Conservation (phyloP, 2,888 invertebrate genomes). For the Diplolepis rosae region DNA sequence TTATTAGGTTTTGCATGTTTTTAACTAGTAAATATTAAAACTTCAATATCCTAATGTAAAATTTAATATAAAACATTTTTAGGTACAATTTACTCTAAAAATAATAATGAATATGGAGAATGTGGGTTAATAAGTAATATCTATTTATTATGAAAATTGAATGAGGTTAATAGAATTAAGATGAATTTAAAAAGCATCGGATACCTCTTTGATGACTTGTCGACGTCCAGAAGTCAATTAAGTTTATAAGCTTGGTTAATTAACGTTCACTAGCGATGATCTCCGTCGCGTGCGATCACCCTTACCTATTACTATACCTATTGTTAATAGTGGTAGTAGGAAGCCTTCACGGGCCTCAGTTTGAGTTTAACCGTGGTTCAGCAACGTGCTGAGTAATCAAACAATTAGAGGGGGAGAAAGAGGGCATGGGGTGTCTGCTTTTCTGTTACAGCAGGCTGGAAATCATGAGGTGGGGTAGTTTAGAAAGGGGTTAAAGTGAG, state of each 20-base stretch:
- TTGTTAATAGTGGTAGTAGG: constrained; percentile 59
- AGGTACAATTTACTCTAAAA: too few relatives aligned
- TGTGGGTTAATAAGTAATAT: too few relatives aligned
- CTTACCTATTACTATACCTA: too few relatives aligned
- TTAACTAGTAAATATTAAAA: too few relatives aligned
- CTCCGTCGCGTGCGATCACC: constrained; percentile 41
- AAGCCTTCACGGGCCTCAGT: constrained; percentile 60
- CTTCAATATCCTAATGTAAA: too few relatives aligned
- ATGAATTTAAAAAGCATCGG: too few relatives aligned
- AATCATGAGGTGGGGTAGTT: constrained; percentile 32
- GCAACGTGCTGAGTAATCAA: constrained; percentile 73
- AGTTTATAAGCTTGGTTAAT: constrained; percentile 60
- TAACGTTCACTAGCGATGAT: constrained; percentile 54
- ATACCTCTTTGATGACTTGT: constrained; percentile 42
- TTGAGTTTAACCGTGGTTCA: constrained; percentile 70
- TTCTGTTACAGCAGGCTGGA: constrained; percentile 24
- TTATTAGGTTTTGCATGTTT: too few relatives aligned
- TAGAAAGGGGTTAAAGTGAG: constrained; percentile 48
- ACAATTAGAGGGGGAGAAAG: constrained; percentile 66
- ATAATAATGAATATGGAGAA: too few relatives aligned
- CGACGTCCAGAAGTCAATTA: constrained; percentile 65
- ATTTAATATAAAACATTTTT: too few relatives aligned
- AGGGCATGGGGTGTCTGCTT: constrained; percentile 37
- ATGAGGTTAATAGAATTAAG: too few relatives aligned
- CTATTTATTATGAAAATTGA: too few relatives aligned